These are phyloP conservation scores for Lepus timidus DNA, from an alignment of 2,113 vertebrate species.

Conservation along the genomic window DNA sequence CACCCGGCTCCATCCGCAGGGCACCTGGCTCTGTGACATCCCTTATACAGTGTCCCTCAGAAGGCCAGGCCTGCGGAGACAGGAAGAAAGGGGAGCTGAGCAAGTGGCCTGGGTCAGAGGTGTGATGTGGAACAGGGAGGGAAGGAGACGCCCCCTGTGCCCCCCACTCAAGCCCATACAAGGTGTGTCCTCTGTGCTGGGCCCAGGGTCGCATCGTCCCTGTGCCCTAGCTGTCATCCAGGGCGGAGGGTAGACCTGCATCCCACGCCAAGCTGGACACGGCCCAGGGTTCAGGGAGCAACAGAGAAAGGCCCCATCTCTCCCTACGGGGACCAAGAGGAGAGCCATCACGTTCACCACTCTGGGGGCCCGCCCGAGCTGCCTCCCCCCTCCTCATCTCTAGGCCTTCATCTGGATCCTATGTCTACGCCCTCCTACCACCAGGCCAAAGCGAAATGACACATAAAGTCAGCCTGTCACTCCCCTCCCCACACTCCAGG, in stretches of 20 bases:
- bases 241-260: not conserved
- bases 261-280: not conserved
- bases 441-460: not conserved
- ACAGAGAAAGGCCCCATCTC: not conserved
- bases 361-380: not conserved
- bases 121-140: not conserved
- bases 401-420: not conserved
- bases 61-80: constrained; percentile 88
- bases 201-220: not conserved
- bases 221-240: not conserved
- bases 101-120: not conserved
- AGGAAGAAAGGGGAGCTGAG: not conserved
- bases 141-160: not conserved
- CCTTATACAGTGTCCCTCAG: constrained; percentile 87
- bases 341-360: rapidly evolving
- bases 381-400: too few species aligned
- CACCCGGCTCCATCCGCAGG: constrained; percentile 88
- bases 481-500: not conserved
- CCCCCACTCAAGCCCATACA: not conserved
- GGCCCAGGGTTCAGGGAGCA: not conserved
- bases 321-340: not conserved
- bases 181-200: not conserved
- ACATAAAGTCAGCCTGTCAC: not conserved
- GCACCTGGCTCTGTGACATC: constrained; percentile 90
- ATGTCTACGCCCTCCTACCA: not conserved